Evolutionary conservation across 1,140 invertebrate species (phyloP), one percentile per base, ranked within the genome.

Genomic region (Harpegnathos saltator): DNA sequence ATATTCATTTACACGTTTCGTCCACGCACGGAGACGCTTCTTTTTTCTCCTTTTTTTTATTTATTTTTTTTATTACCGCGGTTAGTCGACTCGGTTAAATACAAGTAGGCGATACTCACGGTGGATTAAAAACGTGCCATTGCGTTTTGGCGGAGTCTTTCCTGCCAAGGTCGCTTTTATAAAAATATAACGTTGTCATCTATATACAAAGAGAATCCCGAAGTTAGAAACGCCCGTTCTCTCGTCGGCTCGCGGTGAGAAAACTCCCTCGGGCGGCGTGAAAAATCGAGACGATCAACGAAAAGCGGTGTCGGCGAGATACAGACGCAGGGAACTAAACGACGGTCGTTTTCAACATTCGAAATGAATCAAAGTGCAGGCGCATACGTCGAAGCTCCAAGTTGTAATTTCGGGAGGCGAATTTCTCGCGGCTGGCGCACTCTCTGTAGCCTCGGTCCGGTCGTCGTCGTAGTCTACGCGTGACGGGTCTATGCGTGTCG

Each of bases 151-250:
- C 52, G 14, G 22, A 82, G 26, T 71, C 75, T 71, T 50, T 52
- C 24, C 17, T 19, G 66, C 54, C 22, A n/a, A 22, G 26, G 22
- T 69, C 22, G 4, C 59, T 84, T 84, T 86, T 87, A 87, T 87
- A 87, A 87, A 87, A 87, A 87, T 87, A 87, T 77, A 75, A 87
- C 63, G 38, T 69, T 74, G 62, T 82, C 80, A 71, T 82, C 73
- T 87, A 87, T 87, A 62, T 87, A 87, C 86, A 87, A 68, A 77
- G 69, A 59, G 44, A 68, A 80, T 77, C 52, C 48, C 62, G 38
- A 48, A 78, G 65, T 50, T 29, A 72, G 62, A 74, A 72, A 84
- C 48, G 74, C 75, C 56, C 54, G 74, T 59, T 83, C 63, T 26
- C n/a, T n/a, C n/a, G 19, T 69, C 54, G 61, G 56, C 44, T 29